phyloP scores from a whole-genome alignment of 1,140 invertebrate species.

The Ostrea denselamellosa region DNA sequence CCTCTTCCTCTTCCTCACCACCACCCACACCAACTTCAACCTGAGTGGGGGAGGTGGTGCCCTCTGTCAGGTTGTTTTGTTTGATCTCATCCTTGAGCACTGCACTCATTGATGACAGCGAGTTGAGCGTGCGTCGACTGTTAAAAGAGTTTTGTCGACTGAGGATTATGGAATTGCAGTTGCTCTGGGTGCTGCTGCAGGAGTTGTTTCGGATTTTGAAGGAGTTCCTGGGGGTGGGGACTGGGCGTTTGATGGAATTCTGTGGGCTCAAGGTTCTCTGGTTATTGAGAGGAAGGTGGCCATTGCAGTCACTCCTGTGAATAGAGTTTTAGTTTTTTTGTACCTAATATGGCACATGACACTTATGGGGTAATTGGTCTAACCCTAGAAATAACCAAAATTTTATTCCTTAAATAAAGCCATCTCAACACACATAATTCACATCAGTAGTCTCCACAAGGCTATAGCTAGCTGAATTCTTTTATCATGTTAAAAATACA shows the following conservation, averaged over 20 bases:
- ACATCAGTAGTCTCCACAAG: too few relatives aligned
- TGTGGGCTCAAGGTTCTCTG: slow-evolving; percentile 79
- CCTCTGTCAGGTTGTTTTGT: slow-evolving; percentile 74
- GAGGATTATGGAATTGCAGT: slow-evolving; percentile 73
- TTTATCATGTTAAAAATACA: too few relatives aligned
- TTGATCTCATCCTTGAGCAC: slow-evolving; percentile 77
- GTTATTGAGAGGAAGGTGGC: slow-evolving; percentile 80
- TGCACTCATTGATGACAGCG: slow-evolving; percentile 68
- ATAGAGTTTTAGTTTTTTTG: not conserved
- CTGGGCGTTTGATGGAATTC: slow-evolving; percentile 81
- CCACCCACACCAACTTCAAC: slow-evolving; percentile 54
- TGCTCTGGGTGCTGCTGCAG: slow-evolving; percentile 70
- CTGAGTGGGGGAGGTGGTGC: slow-evolving; percentile 53
- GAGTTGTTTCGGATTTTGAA: slow-evolving; percentile 80
- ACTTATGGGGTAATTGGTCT: too few relatives aligned
- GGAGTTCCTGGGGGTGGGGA: slow-evolving; percentile 84
- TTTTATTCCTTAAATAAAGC: too few relatives aligned
- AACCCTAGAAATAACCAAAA: too few relatives aligned
- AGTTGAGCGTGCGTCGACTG: slow-evolving; percentile 71
- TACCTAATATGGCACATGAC: too few relatives aligned
- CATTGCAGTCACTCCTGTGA: slow-evolving; percentile 84
- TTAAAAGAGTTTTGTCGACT: slow-evolving; percentile 78
- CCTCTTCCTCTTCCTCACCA: slow-evolving; percentile 68
- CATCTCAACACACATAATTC: too few relatives aligned
- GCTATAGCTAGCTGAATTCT: too few relatives aligned